Conservation (phyloP, 1,140 invertebrate species). For the Arion vulgaris region DNA sequence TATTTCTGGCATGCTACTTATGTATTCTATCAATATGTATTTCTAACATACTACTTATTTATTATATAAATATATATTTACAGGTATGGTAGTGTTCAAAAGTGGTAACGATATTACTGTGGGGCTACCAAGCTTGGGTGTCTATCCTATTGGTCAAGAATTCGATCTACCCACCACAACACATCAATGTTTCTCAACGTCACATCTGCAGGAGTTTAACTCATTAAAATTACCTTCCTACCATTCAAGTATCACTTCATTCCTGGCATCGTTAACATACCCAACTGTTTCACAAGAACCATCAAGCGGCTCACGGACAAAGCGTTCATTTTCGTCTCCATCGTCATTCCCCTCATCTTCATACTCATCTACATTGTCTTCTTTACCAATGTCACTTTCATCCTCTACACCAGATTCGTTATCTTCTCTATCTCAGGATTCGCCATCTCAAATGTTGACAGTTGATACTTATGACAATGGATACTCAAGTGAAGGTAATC, state of each 20-base stretch:
- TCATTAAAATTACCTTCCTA: background rate
- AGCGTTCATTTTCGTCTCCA: background rate
- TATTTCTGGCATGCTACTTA: no score
- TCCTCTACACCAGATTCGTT: background rate
- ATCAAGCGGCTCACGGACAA: background rate
- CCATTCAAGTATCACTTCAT: background rate
- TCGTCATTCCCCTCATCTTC: background rate
- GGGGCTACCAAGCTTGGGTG: background rate
- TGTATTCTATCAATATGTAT: no score
- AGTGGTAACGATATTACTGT: slow-evolving; percentile 10
- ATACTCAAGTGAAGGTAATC: slow-evolving; percentile 7
- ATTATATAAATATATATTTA: background rate
- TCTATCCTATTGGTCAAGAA: background rate
- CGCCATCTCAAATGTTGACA: background rate
- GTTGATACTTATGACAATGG: background rate
- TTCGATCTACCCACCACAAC: background rate
- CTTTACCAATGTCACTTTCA: background rate
- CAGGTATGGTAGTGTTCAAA: background rate
- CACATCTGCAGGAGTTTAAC: background rate
- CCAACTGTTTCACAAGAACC: background rate
- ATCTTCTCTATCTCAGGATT: background rate
- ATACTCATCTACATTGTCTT: background rate
- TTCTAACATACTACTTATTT: no score
- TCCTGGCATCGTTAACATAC: background rate
- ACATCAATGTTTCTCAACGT: background rate